Evolutionary conservation across 2,797 vertebrate genomes (phyloP), one percentile per base, ranked within the genome.

Genomic region (Manis crassicaudata): DNA sequence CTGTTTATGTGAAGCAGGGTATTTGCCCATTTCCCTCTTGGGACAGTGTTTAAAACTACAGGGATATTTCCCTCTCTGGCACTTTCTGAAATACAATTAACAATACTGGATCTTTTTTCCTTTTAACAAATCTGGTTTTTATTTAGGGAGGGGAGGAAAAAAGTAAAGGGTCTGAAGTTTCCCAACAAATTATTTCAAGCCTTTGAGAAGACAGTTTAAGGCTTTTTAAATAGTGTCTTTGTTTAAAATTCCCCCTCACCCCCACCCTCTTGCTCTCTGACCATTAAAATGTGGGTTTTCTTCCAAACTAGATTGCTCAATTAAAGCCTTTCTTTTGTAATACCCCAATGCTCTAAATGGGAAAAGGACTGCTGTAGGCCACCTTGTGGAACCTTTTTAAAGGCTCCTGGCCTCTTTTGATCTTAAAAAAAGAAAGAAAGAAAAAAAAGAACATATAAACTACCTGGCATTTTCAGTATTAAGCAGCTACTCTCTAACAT

Each of bases 141-240:
- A 98, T 98, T 98, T 98, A 98, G 93, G 92, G 95, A 97, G 96
- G 92, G 96, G 92, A 97, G 79, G 96, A 83, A 97, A 97, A 97
- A 97, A 97, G 95, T 97, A 97, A 97, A 97, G 97, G 97, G 96
- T 97, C 97, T 97, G 97, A 98, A 98, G 97, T 97, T 97, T 97
- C 97, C 97, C 97, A 98, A 97, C 97, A 97, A 98, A 98, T 97
- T 98, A 98, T 97, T 98, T 98, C 97, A 98, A 97, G 96, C 95
- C 97, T 97, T 97, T 97, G 92, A 98, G 97, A 97, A 97, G 97
- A 97, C 96, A 96, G 96, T 97, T 97, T 97, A 96, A 95, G 96
- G 96, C 96, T 97, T 97, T 98, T 97, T 97, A 98, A 97, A 98
- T 97, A 96, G 95, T 93, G 97, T 95, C 97, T 97, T 97, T 98